Percentiles rank a stretch among this genome's conserved stretches.
These are phyloP conservation scores for Garrulus glandarius DNA, from an alignment of 2,797 vertebrate genomes.

Conservation along the genomic window DNA sequence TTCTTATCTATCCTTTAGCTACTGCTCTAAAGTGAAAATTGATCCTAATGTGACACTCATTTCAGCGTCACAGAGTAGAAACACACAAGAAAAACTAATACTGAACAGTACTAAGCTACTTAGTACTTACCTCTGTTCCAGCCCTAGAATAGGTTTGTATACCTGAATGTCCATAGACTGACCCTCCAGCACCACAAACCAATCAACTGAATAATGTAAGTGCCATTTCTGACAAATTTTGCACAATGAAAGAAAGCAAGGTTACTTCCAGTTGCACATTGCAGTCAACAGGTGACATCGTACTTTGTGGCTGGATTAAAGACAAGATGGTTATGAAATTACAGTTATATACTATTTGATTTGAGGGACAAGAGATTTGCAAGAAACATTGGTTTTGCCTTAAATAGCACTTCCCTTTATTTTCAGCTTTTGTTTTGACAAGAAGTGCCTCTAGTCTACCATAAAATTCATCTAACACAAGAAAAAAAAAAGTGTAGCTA, in stretches of 20 bases:
- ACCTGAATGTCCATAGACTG: not conserved
- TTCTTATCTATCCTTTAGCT: not conserved
- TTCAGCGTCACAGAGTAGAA: not conserved
- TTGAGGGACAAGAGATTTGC: not conserved
- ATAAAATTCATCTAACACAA: not conserved
- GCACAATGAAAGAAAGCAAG: not conserved
- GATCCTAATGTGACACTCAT: not conserved
- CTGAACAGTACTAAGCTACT: not conserved
- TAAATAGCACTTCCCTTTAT: not conserved
- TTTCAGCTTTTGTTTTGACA: not conserved
- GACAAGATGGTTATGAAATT: not conserved
- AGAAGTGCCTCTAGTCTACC: not conserved
- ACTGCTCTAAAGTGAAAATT: not conserved
- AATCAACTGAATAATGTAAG: not conserved
- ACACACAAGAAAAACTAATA: not conserved
- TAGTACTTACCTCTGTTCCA: not conserved
- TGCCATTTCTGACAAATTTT: not conserved
- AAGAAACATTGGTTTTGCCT: not conserved
- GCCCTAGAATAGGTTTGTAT: not conserved
- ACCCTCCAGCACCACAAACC: not conserved
- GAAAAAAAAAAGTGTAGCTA: not conserved
- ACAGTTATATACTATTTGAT: not conserved
- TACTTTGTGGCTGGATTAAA: not conserved
- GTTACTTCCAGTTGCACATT: not conserved
- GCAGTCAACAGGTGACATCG: not conserved